Percentiles rank a stretch among this genome's conserved stretches.
phyloP scores from a whole-genome alignment of 1,140 invertebrate genomes.

The Magallana ariakensis region DNA sequence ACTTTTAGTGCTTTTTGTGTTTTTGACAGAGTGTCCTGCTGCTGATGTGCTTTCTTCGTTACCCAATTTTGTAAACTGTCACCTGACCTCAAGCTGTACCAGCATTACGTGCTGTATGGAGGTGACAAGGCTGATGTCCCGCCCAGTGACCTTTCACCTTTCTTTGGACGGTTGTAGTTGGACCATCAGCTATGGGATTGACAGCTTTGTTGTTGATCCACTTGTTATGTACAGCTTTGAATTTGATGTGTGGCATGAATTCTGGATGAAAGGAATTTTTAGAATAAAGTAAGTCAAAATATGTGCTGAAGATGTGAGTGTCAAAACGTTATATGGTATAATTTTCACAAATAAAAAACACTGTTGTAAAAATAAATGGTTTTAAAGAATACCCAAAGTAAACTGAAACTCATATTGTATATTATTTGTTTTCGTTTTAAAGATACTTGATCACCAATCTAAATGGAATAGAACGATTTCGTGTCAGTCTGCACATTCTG shows the following conservation, averaged over 20 bases:
- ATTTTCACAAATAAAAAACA: too few species aligned
- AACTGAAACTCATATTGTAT: background rate
- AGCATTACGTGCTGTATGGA: slow-evolving; percentile 39
- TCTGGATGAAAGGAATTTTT: slow-evolving; percentile 38
- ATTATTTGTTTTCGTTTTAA: background rate
- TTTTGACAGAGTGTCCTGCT: background rate
- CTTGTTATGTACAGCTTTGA: background rate
- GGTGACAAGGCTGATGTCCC: background rate
- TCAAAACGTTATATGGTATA: too few species aligned
- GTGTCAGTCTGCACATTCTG: slow-evolving; percentile 41
- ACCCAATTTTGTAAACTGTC: background rate
- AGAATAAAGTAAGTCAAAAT: slow-evolving; percentile 40
- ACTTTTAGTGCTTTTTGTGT: too few species aligned
- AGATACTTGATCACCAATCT: slow-evolving; percentile 46
- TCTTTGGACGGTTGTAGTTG: slow-evolving; percentile 42
- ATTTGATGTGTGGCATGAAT: slow-evolving; percentile 29
- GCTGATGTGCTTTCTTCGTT: background rate
- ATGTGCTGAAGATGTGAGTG: too few species aligned
- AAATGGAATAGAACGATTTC: slow-evolving; percentile 32
- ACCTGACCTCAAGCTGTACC: slow-evolving; percentile 35
- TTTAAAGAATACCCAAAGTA: too few species aligned
- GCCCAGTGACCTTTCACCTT: slow-evolving; percentile 40
- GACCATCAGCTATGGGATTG: slow-evolving; percentile 44
- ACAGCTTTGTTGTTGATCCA: slow-evolving; percentile 33
- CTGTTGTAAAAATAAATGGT: too few species aligned